Base-by-base conservation (phyloP, 2,888 invertebrate species). In the Ommatoiulus sabulosus region DNA sequence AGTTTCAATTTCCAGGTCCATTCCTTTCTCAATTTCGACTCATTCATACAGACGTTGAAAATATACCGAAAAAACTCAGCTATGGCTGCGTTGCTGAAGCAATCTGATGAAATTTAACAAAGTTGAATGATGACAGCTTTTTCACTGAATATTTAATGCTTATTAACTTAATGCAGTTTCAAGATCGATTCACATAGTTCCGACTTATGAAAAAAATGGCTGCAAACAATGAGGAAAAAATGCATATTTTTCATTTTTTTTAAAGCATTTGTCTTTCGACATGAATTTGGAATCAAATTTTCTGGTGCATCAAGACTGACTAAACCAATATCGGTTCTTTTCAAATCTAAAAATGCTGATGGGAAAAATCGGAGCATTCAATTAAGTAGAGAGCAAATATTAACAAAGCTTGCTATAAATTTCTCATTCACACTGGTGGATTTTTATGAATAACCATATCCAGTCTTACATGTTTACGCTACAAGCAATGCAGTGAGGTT, bases 101-200 rank as follows among this genome's bases (percentile, higher is more conserved):
- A 24, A 72, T 24, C 24, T 3, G 12, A 72, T 72, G n/a, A 24
- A 72, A 72, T 72, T 72, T 5, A 24, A 8, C n/a, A 24, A 72
- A 24, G 72, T 72, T 72, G 3, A 72, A 24, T 24, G 72, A 72
- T 24, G 72, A 72, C 72, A 24, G 72, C n/a, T 20, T 72, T 72
- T 24, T 72, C 72, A 72, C 72, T 24, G 72, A 72, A 72, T 72
- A 20, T 72, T 24, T 72, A 72, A 72, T 72, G 72, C 72, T 72
- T 72, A 72, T 72, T 72, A 72, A 72, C 72, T 24, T 72, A 24
- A 72, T 72, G 72, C 72, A n/a, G 72, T 72, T 72, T 72, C 72
- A 72, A 72, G 17, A 72, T 72, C 72, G 72, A 72, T 72, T 72
- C 10, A 24, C 10, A 72, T 24, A 24, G 20, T 72, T 20, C 10